Conservation (phyloP, 2,113 vertebrate species). For the Paramisgurnus dabryanus region DNA sequence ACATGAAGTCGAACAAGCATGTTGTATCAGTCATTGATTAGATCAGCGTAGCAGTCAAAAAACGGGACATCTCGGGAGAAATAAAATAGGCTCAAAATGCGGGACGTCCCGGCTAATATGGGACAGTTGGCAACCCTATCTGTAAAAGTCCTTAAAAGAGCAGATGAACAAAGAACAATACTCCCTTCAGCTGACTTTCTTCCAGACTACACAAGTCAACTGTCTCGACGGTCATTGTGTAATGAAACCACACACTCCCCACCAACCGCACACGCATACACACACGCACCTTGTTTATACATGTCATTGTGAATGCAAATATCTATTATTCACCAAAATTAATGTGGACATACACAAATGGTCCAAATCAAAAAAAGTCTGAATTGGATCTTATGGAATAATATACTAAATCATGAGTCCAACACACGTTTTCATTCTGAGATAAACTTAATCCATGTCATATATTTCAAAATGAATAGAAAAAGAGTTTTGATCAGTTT, state of each 20-base stretch:
- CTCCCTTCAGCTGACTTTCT: constrained; percentile 54
- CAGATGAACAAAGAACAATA: constrained; percentile 55
- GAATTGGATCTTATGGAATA: constrained; percentile 22
- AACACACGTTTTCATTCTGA: not conserved
- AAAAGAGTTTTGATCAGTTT: not conserved
- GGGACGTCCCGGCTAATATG: too few species aligned
- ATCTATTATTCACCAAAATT: not conserved
- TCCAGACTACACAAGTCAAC: constrained; percentile 54
- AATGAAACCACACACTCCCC: constrained; percentile 55
- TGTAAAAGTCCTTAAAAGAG: not conserved
- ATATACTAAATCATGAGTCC: constrained; percentile 4
- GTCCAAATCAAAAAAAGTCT: not conserved
- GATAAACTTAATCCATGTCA: not conserved
- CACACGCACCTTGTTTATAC: too few species aligned
- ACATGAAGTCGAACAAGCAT: too few species aligned
- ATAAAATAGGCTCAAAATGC: too few species aligned
- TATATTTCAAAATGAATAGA: not conserved
- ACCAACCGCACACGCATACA: not conserved
- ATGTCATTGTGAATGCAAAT: not conserved
- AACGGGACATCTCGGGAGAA: too few species aligned
- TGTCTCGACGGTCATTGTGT: constrained; percentile 59
- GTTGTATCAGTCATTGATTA: too few species aligned
- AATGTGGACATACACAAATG: not conserved
- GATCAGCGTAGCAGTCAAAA: too few species aligned
- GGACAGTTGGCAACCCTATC: too few species aligned